Conservation (phyloP, 2,797 vertebrate genomes). For the Pangasius sanitwongsei region DNA sequence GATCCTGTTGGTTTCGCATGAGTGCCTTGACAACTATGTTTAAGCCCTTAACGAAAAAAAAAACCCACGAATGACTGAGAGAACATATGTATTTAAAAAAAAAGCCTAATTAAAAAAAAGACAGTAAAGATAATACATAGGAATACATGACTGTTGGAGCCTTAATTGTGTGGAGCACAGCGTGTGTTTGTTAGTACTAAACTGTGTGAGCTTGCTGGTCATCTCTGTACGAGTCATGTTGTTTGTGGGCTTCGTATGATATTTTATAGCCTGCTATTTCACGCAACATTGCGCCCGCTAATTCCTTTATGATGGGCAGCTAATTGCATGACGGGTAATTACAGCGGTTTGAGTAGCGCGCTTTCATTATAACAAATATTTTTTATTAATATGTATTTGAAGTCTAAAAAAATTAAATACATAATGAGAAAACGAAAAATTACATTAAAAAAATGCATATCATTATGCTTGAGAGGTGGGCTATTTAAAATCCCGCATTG, state of each 20-base stretch:
- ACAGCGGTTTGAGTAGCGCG: constrained; percentile 78
- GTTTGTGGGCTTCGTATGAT: constrained; percentile 37
- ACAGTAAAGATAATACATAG: neutral
- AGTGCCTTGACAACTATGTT: constrained; percentile 13
- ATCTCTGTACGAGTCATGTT: constrained; percentile 51
- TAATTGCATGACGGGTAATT: constrained; percentile 89
- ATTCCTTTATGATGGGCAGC: constrained; percentile 88
- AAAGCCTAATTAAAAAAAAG: neutral
- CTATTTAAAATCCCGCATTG: constrained; percentile 18
- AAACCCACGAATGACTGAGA: neutral
- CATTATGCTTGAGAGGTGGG: neutral
- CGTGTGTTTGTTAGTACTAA: constrained; percentile 1
- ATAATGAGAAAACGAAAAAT: constrained; percentile 2
- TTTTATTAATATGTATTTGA: constrained; percentile 75
- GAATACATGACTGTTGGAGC: neutral
- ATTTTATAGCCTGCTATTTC: constrained; percentile 86
- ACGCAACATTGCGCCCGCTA: constrained; percentile 88
- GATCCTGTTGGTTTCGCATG: constrained; percentile 8
- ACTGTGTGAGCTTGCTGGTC: constrained; percentile 1
- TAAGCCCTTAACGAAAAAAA: neutral
- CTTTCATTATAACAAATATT: constrained; percentile 66
- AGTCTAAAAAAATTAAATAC: constrained; percentile 38
- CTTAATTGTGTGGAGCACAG: neutral
- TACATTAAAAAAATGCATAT: constrained; percentile 23
- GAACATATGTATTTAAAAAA: neutral